Percentiles rank a stretch among this genome's conserved stretches.
Evolutionary conservation across 2,888 invertebrate genomes (phyloP).

Genomic region (Epirrhoe tristata): DNA sequence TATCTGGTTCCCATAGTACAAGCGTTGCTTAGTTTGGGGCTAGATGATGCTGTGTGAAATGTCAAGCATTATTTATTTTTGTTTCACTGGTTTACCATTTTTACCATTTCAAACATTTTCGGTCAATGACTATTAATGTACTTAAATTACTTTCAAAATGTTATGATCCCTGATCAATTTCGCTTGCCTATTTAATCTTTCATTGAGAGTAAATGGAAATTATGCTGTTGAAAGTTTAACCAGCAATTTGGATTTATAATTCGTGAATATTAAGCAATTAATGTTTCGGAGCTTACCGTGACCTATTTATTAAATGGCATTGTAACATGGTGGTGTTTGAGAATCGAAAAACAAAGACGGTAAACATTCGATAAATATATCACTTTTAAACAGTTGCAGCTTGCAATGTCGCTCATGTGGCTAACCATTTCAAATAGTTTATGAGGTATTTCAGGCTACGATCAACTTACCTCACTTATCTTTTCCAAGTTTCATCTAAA

Average conservation of each 20-base stretch:
- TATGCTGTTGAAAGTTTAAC: constrained; percentile 3
- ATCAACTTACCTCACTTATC: too few relatives aligned
- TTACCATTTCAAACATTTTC: background rate
- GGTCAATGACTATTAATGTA: background rate
- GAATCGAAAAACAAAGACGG: too few relatives aligned
- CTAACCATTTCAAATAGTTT: too few relatives aligned
- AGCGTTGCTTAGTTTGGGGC: too few relatives aligned
- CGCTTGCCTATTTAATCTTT: constrained; percentile 1
- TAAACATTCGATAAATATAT: background rate
- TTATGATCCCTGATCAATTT: background rate
- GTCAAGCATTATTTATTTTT: too few relatives aligned
- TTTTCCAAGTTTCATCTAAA: too few relatives aligned
- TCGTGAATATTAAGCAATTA: constrained; percentile 1
- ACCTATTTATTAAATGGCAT: background rate
- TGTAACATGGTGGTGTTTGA: background rate
- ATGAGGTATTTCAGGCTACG: too few relatives aligned
- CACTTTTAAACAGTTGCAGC: background rate
- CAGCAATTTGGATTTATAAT: constrained; percentile 7
- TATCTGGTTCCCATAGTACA: too few relatives aligned
- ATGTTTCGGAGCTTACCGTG: background rate
- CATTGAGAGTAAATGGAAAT: constrained; percentile 8
- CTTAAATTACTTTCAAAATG: background rate
- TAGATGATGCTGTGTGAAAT: too few relatives aligned
- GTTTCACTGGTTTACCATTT: background rate
- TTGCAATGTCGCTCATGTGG: too few relatives aligned